Evolutionary conservation across 92 coral and sea anemone species (phyloP), one percentile per base, ranked within the genome.

Genomic region (Bergia sp.): DNA sequence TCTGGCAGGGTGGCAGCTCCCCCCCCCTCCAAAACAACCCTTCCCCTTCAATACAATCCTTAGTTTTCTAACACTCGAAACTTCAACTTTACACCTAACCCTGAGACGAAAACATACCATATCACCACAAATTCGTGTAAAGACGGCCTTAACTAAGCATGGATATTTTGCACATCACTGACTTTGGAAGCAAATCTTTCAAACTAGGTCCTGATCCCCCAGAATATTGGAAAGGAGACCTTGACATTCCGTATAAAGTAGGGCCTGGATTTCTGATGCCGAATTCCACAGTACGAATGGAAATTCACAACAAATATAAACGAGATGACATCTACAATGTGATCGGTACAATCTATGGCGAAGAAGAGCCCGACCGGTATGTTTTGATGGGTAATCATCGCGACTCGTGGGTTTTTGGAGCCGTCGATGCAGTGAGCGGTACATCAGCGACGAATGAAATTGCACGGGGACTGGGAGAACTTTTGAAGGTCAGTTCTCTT

Each of bases 301-400:
- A 91, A 80, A 71, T 96, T 37, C 92, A 93, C 85, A 93, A 95
- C 89, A 71, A 96, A 16, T 75, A 88, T 53, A 88, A 81, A 84
- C 91, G 38, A 13, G 82, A 84, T 36, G 73, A 94, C 43, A 91
- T 96, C 85, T 96, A 87, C 91, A 95, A 96, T 74, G 99, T 95
- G 49, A 95, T 96, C 85, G 99, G 99, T 6, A 94, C 96, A 47
- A 92, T 96, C 39, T 93, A 93, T 89, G 99, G 99, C 67, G 44
- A 86, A 57, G 93, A 92, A 44, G 99, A 96, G 66, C 96, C 99
- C 10, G 99, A 96, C 80, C 93, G 96, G n/a, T 95, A 92, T 86
- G 98, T 96, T 5, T 90, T 96, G 82, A 85, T 95, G 80, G 99
- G 99, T 64, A 96, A 92, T 80, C 99, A 96, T 79, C 94, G 99